A percentile compares a stretch with the other conserved stretches of the same genome.
These are phyloP conservation scores for Polyploca ridens DNA, from an alignment of 2,888 invertebrate genomes.

Conservation along the genomic window DNA sequence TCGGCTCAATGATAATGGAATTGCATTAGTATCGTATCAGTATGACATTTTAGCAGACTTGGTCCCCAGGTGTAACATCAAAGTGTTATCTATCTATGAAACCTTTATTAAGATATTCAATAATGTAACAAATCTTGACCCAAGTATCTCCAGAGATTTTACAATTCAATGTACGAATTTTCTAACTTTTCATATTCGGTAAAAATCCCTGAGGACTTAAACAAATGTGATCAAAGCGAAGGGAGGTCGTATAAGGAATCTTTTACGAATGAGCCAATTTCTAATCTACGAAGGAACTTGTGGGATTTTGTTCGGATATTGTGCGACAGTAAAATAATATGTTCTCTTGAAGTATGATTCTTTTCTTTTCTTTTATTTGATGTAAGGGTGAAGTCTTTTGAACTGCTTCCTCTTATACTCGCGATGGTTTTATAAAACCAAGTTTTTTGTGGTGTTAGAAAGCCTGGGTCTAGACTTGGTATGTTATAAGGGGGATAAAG, in stretches of 20 bases:
- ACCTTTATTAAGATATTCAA: not conserved
- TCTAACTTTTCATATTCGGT: not conserved
- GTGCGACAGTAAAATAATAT: not conserved
- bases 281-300: not conserved
- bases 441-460: too few species aligned
- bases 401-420: too few species aligned
- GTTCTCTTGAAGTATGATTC: not conserved
- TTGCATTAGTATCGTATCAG: too few species aligned
- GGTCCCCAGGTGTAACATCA: too few species aligned
- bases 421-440: too few species aligned
- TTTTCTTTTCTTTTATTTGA: not conserved
- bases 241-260: not conserved
- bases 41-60: too few species aligned
- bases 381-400: too few species aligned
- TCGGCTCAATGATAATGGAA: too few species aligned
- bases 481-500: too few species aligned
- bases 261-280: slow-evolving; percentile 3
- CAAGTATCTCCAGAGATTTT: slow-evolving; percentile 30
- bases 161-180: slow-evolving; percentile 10
- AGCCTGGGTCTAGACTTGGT: too few species aligned
- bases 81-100: too few species aligned
- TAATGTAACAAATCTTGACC: slow-evolving; percentile 5
- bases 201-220: not conserved
- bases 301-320: not conserved
- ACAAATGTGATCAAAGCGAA: slow-evolving; percentile 2